Percentiles rank a stretch among this genome's conserved stretches.
These are phyloP conservation scores for Vidua chalybeata DNA, from an alignment of 2,113 vertebrate genomes.

Conservation along the genomic window DNA sequence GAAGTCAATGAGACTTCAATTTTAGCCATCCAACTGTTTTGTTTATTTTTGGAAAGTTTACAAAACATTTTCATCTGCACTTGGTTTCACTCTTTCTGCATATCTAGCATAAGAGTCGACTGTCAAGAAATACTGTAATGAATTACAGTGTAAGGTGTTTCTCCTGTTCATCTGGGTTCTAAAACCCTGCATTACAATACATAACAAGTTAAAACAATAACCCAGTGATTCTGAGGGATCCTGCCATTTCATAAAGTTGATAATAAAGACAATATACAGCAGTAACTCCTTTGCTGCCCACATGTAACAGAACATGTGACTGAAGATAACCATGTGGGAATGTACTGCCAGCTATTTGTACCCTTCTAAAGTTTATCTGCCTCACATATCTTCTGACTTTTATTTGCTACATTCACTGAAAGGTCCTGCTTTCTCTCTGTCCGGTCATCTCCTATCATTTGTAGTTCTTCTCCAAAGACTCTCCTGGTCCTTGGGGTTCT, in stretches of 20 bases:
- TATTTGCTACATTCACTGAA: not conserved
- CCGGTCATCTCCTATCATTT: not conserved
- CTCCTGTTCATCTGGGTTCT: not conserved
- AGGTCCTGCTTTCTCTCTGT: not conserved
- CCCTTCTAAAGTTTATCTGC: not conserved
- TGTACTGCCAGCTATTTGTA: not conserved
- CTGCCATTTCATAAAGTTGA: not conserved
- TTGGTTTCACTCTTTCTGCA: not conserved
- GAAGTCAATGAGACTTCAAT: not conserved
- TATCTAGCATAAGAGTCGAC: not conserved
- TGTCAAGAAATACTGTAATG: not conserved
- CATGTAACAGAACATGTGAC: not conserved
- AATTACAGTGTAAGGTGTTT: not conserved
- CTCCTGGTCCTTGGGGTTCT: not conserved
- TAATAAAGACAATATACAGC: not conserved
- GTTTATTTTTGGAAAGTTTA: conserved; percentile 2
- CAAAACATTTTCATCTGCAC: not conserved
- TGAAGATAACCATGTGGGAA: not conserved
- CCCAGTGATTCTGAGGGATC: not conserved
- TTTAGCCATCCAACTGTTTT: not conserved
- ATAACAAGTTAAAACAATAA: not conserved
- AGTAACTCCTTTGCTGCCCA: not conserved
- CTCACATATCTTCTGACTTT: not conserved
- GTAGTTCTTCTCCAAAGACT: not conserved
- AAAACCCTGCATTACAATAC: not conserved